These are phyloP conservation scores for Epiblema foenella DNA, from an alignment of 2,888 invertebrate species.

Conservation along the genomic window DNA sequence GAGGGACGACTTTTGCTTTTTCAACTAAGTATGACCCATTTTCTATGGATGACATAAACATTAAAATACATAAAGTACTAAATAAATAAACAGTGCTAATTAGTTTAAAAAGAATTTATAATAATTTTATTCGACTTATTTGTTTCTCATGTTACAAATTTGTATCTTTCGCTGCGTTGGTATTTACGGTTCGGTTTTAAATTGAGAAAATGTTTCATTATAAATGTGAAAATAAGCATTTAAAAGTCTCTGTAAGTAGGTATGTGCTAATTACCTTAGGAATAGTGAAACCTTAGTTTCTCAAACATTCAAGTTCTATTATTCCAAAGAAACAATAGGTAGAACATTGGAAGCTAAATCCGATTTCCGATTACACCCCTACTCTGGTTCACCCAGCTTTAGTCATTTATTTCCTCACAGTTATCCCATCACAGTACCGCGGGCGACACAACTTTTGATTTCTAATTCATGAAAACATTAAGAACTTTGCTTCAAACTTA, in stretches of 20 bases:
- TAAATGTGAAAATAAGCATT: too few relatives aligned
- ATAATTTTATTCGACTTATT: too few relatives aligned
- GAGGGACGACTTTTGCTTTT: too few relatives aligned
- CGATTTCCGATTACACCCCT: not conserved
- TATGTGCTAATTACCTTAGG: too few relatives aligned
- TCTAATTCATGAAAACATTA: constrained; percentile 69
- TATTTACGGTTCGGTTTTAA: too few relatives aligned
- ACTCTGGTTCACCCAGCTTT: not conserved
- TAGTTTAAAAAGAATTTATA: too few relatives aligned
- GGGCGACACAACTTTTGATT: constrained; percentile 49
- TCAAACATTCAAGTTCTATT: not conserved
- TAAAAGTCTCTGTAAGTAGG: too few relatives aligned
- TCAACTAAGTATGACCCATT: too few relatives aligned
- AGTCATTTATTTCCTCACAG: constrained; percentile 27
- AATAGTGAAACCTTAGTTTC: not conserved
- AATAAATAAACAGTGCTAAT: not conserved
- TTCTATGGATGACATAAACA: not conserved
- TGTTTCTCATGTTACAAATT: too few relatives aligned
- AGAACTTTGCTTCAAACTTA: constrained; percentile 63
- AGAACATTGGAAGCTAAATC: not conserved
- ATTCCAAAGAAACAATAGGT: not conserved
- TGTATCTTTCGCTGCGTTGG: too few relatives aligned
- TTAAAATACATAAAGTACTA: not conserved
- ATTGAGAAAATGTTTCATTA: too few relatives aligned
- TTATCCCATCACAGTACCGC: constrained; percentile 17